These are phyloP conservation scores for Microchrysa polita DNA, from an alignment of 2,888 invertebrate species.

Conservation along the genomic window DNA sequence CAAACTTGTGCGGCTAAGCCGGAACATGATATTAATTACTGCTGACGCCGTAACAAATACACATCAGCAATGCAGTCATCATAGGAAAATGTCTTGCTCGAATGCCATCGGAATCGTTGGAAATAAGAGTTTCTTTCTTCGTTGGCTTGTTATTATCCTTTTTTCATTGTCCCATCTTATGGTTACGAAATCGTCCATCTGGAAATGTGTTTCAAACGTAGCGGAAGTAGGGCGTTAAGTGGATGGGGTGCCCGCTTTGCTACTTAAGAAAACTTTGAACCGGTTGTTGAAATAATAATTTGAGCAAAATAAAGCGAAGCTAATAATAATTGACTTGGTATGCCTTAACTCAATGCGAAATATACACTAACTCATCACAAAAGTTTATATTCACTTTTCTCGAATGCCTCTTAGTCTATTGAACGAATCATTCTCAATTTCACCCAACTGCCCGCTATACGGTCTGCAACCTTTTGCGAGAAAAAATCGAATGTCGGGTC, in stretches of 20 bases:
- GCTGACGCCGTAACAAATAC: conserved; percentile 33
- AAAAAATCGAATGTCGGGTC: not conserved
- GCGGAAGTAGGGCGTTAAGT: too few species aligned
- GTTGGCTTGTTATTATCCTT: too few species aligned
- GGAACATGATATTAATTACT: conserved; percentile 34
- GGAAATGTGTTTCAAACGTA: conserved; percentile 16
- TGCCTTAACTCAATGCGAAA: too few species aligned
- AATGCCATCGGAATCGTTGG: not conserved
- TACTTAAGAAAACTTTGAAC: too few species aligned
- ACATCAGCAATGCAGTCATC: conserved; percentile 36
- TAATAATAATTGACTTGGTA: too few species aligned
- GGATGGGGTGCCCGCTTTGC: too few species aligned
- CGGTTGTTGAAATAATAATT: too few species aligned
- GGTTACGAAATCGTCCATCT: conserved; percentile 31
- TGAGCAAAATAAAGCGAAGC: too few species aligned
- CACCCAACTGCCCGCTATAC: not conserved
- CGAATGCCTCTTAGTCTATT: too few species aligned
- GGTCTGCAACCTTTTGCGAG: not conserved
- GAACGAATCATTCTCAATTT: too few species aligned
- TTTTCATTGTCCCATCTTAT: not conserved
- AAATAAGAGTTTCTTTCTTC: not conserved
- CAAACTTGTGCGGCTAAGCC: not conserved
- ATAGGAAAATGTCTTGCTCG: conserved; percentile 17
- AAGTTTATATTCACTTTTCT: too few species aligned
- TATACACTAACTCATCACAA: too few species aligned